Conservation (phyloP, 2,797 vertebrate species). For the Pseudochirops cupreus region DNA sequence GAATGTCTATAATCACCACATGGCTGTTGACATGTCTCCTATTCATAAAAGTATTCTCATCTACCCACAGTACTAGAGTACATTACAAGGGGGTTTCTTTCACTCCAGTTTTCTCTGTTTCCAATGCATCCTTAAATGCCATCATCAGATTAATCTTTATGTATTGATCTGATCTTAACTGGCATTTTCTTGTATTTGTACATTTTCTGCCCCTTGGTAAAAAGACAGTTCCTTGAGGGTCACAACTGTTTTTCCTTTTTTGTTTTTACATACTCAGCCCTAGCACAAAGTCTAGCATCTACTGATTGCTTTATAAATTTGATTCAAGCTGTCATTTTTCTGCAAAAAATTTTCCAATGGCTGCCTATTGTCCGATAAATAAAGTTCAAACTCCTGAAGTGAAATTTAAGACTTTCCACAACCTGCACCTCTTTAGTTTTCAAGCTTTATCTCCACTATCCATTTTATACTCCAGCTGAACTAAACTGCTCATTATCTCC, state of each 20-base stretch:
- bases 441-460: background rate
- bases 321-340: background rate
- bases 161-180: background rate
- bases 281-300: background rate
- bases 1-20: background rate
- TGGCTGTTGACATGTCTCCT: background rate
- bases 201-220: background rate
- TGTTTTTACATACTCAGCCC: background rate
- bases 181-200: background rate
- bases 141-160: background rate
- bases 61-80: background rate
- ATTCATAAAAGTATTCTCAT: background rate
- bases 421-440: background rate
- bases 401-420: background rate
- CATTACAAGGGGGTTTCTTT: background rate
- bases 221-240: background rate
- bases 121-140: background rate
- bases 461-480: background rate
- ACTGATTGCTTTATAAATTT: background rate
- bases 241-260: background rate
- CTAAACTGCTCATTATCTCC: background rate
- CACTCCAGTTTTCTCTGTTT: background rate
- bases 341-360: background rate
- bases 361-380: background rate
- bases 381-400: background rate